Conservation (phyloP, 2,888 invertebrate species). For the Romanomermis culicivorax region DNA sequence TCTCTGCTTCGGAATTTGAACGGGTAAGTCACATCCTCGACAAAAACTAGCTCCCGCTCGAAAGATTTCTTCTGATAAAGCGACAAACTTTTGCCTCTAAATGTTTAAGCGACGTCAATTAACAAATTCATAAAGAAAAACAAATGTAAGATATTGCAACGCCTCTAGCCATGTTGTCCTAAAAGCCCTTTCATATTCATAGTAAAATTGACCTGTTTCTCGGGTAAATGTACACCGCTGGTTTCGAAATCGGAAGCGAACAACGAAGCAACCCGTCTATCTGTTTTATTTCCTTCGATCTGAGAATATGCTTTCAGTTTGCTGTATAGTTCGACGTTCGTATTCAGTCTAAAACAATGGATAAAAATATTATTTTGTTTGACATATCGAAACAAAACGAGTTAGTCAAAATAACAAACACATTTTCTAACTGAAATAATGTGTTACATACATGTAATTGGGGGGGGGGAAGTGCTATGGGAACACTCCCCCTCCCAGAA, state of each 20-base stretch:
- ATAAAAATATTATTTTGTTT: neutral
- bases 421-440: slow-evolving; percentile 4
- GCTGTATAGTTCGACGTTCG: slow-evolving; percentile 58
- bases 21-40: slow-evolving; percentile 1
- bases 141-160: no score
- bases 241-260: slow-evolving; percentile 94
- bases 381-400: no score
- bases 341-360: slow-evolving; percentile 45
- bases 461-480: no score
- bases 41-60: slow-evolving; percentile 9
- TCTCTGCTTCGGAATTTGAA: no score
- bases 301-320: slow-evolving; percentile 40
- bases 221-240: slow-evolving; percentile 76
- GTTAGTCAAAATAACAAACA: slow-evolving; percentile 2
- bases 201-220: slow-evolving; percentile 41
- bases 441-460: neutral
- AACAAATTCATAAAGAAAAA: no score
- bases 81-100: neutral
- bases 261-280: slow-evolving; percentile 60
- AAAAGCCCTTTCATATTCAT: no score
- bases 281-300: slow-evolving; percentile 43
- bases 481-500: no score
- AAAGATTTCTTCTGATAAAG: neutral
- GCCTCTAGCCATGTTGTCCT: no score
- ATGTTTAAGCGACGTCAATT: no score